Base-by-base conservation (phyloP, 1,140 invertebrate species). In the Sycobia sp. region DNA sequence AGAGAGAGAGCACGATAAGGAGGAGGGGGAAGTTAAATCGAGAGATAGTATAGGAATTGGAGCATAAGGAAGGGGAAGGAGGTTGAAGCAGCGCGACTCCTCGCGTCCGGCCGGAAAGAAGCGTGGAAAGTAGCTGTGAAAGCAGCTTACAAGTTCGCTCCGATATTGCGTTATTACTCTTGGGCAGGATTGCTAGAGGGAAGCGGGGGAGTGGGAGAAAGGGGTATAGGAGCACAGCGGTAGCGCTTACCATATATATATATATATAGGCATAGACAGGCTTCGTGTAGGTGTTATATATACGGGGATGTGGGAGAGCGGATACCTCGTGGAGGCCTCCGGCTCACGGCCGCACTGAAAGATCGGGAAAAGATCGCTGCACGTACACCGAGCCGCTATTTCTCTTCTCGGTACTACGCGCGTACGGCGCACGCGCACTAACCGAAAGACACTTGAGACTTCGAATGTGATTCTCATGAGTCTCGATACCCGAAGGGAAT, bases 141-240 rank as follows among this genome's bases (percentile, higher is more conserved):
- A 73, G 73, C 67, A 68, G 65, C 68, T 72, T 73, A 67, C 70
- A 66, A 71, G 56, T 72, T 72, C 65, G 67, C 47, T 16, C 46
- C 61, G 69, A 75, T 74, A 74, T 73, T 73, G 70, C 71, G 70
- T 76, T 78, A 77, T 78, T 73, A 75, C 70, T 74, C 70, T 69
- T 59, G 57, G 50, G 5, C 29, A 11, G 29, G 5, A 53, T 53
- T 41, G 32, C 38, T n/a, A 3, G 14, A 41, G 32, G 20, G 29
- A 36, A 5, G 23, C 9, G 22, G n/a, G 14, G 16, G 25, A 18
- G 16, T 11, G 23, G 27, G 34, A 51, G 13, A 29, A 36, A 36
- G 29, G 18, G 20, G 18, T 29, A 32, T 51, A n/a, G 49, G 5
- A 22, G 29, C 18, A 22, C 43, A 2, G 14, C 20, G 1, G 29